phyloP scores from a whole-genome alignment of 2,113 vertebrate species.

The Cyprinodon variegatus region DNA sequence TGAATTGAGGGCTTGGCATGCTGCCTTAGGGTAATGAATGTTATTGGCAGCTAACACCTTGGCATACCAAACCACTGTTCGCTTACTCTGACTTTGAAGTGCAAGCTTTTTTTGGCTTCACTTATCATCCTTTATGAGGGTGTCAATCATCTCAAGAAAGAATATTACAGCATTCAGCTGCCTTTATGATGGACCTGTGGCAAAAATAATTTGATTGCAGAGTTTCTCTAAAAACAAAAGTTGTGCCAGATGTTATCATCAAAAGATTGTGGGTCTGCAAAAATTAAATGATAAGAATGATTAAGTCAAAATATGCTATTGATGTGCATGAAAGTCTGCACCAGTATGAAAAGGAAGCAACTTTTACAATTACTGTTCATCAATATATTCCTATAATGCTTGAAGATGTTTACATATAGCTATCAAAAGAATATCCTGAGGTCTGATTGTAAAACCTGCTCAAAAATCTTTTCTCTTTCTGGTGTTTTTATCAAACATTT shows the following conservation, averaged over 20 bases:
- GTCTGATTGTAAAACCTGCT: constrained; percentile 24
- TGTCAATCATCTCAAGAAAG: constrained; percentile 18
- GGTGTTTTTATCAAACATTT: constrained; percentile 20
- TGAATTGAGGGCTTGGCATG: constrained; percentile 10
- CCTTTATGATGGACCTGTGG: constrained; percentile 10
- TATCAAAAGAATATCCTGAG: constrained; percentile 8
- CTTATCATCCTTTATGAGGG: constrained; percentile 3
- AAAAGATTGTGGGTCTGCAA: not conserved
- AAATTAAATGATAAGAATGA: not conserved
- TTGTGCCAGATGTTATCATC: not conserved
- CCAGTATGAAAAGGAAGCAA: too few species aligned
- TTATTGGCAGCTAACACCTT: constrained; percentile 25
- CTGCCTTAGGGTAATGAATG: constrained; percentile 21
- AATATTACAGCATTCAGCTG: not conserved
- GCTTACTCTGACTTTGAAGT: constrained; percentile 38
- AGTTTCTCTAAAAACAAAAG: not conserved
- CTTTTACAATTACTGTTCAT: not conserved
- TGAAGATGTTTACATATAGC: not conserved
- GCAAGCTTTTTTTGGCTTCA: constrained; percentile 15
- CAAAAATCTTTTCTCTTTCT: constrained; percentile 12
- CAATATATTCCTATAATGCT: not conserved
- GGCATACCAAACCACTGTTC: constrained; percentile 17
- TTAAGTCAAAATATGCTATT: not conserved
- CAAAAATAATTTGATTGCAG: not conserved
- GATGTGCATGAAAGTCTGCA: not conserved